A percentile compares a stretch with the other conserved stretches of the same genome.
Conservation (phyloP, 2,888 invertebrate genomes). For the Philaethria dido region DNA sequence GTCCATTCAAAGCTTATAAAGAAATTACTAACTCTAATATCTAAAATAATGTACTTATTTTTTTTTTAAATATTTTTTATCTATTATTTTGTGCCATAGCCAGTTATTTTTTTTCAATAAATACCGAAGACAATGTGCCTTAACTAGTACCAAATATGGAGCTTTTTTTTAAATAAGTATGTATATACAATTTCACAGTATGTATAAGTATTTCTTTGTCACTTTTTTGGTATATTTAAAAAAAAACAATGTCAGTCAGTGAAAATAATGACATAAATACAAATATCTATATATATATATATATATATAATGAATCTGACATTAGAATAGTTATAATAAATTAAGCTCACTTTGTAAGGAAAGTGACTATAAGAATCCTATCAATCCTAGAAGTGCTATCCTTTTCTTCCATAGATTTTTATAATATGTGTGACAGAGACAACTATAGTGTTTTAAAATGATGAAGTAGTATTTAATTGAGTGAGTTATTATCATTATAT, state of each 20-base stretch:
- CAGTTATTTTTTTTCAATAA: not conserved
- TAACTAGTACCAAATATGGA: constrained; percentile 5
- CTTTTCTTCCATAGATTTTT: not conserved
- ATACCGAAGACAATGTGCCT: not conserved
- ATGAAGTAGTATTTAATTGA: too few relatives aligned
- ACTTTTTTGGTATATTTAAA: too few relatives aligned
- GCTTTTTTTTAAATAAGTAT: not conserved
- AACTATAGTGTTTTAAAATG: not conserved
- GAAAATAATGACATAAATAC: too few relatives aligned
- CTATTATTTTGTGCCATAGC: constrained; percentile 10
- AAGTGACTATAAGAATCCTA: not conserved
- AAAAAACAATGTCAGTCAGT: too few relatives aligned
- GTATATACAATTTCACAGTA: too few relatives aligned
- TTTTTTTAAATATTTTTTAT: not conserved
- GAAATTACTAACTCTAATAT: not conserved
- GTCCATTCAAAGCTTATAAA: not conserved
- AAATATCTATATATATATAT: too few relatives aligned
- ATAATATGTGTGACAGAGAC: not conserved
- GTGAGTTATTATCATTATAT: too few relatives aligned
- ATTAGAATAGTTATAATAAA: not conserved
- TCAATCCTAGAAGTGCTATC: too few relatives aligned
- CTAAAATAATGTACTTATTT: not conserved
- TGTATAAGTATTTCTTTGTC: too few relatives aligned
- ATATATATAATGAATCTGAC: too few relatives aligned
- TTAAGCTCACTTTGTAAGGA: not conserved